A percentile compares a stretch with the other conserved stretches of the same genome.
phyloP scores from a whole-genome alignment of 2,797 vertebrate genomes.

The Aeoliscus strigatus region DNA sequence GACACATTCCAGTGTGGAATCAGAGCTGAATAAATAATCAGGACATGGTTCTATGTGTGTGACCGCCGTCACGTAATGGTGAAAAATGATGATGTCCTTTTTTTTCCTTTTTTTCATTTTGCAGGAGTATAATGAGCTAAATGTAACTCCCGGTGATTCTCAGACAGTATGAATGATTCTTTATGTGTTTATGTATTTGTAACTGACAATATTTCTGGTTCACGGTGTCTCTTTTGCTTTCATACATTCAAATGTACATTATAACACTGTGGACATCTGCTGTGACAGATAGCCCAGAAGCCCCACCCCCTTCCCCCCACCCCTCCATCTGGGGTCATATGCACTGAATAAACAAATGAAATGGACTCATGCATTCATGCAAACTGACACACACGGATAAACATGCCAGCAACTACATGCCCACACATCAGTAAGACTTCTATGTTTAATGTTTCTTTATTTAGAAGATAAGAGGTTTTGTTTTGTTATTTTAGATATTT shows the following conservation, averaged over 20 bases:
- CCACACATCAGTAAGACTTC: no score
- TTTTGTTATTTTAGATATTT: constrained; percentile 18
- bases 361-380: constrained; percentile 31
- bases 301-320: constrained; percentile 9
- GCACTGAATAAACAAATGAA: constrained; percentile 31
- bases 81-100: constrained; percentile 49
- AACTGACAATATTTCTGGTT: constrained; percentile 35
- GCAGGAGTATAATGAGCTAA: constrained; percentile 46
- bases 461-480: constrained; percentile 11
- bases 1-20: constrained; percentile 46
- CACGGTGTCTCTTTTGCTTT: constrained; percentile 17
- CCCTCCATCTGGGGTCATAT: constrained; percentile 20
- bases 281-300: constrained; percentile 23
- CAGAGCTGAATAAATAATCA: constrained; percentile 54
- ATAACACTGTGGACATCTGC: constrained; percentile 26
- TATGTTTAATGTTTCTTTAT: no score
- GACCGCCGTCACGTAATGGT: no score
- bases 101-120: constrained; percentile 30
- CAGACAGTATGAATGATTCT: constrained; percentile 33
- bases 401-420: no score
- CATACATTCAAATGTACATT: constrained; percentile 11
- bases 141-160: constrained; percentile 36
- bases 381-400: constrained; percentile 27
- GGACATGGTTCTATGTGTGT: constrained; percentile 21
- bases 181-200: constrained; percentile 32